Conservation (phyloP, 2,888 invertebrate species). For the Zhuqinia jingwanae region DNA sequence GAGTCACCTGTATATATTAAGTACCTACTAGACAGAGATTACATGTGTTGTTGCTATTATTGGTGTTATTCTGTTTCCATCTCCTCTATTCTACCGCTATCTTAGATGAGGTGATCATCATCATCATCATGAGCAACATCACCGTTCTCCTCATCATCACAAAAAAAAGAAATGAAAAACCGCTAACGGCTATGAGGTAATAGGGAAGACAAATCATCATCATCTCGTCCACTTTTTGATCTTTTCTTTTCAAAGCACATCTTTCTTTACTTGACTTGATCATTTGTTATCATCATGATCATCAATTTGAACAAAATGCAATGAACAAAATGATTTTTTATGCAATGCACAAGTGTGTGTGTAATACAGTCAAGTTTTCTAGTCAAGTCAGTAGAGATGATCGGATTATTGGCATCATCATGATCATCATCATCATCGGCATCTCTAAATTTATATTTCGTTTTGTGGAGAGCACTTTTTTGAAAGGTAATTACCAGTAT, state of each 20-base stretch:
- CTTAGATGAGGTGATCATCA: not conserved
- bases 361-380: too few species aligned
- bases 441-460: not conserved
- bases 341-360: not conserved
- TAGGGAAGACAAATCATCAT: slow-evolving; percentile 23
- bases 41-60: not conserved
- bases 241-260: not conserved
- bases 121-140: slow-evolving; percentile 31
- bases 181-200: slow-evolving; percentile 62
- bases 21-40: not conserved
- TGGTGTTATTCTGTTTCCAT: not conserved
- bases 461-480: slow-evolving; percentile 6
- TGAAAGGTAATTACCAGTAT: slow-evolving; percentile 42
- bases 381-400: too few species aligned
- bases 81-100: not conserved
- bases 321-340: too few species aligned
- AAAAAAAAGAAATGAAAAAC: slow-evolving; percentile 42
- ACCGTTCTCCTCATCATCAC: not conserved
- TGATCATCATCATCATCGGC: too few species aligned
- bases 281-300: not conserved
- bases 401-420: too few species aligned
- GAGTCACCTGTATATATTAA: slow-evolving; percentile 1
- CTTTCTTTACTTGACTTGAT: not conserved
- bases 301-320: too few species aligned
- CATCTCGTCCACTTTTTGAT: slow-evolving; percentile 29